These are phyloP conservation scores for Falcunculus frontatus DNA, from an alignment of 2,113 vertebrate genomes.

Conservation along the genomic window DNA sequence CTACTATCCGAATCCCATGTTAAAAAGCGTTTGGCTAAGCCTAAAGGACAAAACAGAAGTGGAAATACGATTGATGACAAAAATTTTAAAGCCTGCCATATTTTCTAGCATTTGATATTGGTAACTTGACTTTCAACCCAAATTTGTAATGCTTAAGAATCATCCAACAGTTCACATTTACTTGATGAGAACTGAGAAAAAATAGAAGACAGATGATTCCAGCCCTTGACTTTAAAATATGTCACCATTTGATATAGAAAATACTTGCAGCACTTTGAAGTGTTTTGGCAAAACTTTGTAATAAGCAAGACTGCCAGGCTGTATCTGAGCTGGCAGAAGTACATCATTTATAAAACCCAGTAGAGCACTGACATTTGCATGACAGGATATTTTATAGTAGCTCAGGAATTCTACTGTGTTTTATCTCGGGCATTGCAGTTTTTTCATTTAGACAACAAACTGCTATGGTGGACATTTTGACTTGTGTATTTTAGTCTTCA, in stretches of 20 bases:
- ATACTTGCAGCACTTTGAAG: background rate
- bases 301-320: background rate
- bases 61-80: background rate
- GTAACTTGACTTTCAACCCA: background rate
- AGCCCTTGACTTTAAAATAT: background rate
- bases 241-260: background rate
- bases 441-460: background rate
- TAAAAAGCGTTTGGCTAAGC: background rate
- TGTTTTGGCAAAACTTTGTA: background rate
- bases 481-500: background rate
- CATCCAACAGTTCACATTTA: background rate
- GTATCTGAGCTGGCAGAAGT: background rate
- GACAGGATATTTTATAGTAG: background rate
- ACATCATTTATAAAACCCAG: background rate
- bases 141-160: background rate
- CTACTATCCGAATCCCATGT: background rate
- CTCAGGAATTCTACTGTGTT: background rate
- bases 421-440: background rate
- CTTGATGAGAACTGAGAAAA: background rate
- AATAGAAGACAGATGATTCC: background rate
- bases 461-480: background rate
- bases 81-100: background rate
- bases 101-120: background rate
- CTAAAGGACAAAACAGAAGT: background rate
- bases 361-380: background rate